Conservation (phyloP, 2,888 invertebrate species). For the Argyresthia goedartella region DNA sequence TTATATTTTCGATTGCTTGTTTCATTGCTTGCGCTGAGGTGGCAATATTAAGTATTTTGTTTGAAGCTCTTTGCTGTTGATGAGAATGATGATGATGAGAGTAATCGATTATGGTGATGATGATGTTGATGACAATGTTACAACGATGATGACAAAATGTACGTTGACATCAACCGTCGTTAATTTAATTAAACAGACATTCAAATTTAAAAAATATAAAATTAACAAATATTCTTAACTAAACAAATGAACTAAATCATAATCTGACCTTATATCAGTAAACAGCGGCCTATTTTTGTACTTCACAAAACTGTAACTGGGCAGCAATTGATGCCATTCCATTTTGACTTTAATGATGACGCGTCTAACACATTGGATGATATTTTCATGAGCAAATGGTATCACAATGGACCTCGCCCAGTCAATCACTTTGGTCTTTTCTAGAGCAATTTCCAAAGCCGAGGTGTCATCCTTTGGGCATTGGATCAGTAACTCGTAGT, state of each 20-base stretch:
- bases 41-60: too few species aligned
- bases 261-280: constrained; percentile 21
- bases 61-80: too few species aligned
- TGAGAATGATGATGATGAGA: too few species aligned
- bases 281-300: constrained; percentile 6
- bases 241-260: not conserved
- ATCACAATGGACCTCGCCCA: constrained; percentile 23
- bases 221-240: too few species aligned
- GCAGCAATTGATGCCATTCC: not conserved
- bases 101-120: too few species aligned
- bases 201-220: too few species aligned
- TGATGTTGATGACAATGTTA: too few species aligned
- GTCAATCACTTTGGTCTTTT: constrained; percentile 29
- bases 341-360: constrained; percentile 6
- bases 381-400: constrained; percentile 22
- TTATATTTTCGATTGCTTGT: too few species aligned
- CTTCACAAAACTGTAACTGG: not conserved
- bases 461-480: constrained; percentile 26
- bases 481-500: constrained; percentile 32
- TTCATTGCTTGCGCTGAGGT: too few species aligned
- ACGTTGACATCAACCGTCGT: too few species aligned
- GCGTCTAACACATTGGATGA: constrained; percentile 21
- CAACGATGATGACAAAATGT: too few species aligned
- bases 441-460: constrained; percentile 28
- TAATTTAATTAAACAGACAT: too few species aligned